Conservation (phyloP, 2,888 invertebrate species). For the Luperina nickerlii region DNA sequence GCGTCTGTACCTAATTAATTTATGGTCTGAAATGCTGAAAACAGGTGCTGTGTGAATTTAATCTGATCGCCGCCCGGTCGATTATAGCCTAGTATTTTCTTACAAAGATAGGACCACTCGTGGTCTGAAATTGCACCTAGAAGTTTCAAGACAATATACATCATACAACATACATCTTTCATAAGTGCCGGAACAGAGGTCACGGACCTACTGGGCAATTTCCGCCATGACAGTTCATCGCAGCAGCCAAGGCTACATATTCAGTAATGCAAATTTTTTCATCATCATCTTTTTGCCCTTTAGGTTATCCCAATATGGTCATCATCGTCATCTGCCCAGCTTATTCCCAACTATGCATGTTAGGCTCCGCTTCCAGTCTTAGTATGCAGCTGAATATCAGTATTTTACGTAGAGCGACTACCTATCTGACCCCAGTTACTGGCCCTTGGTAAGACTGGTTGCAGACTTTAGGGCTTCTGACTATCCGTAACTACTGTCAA, state of each 20-base stretch:
- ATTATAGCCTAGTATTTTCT: no score
- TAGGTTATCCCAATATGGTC: background rate
- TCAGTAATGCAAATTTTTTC: background rate
- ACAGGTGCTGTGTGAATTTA: background rate
- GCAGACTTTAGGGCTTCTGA: no score
- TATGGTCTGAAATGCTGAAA: background rate
- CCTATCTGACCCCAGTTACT: background rate
- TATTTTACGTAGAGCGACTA: no score
- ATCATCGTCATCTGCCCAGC: background rate
- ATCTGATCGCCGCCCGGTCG: no score
- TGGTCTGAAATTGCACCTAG: no score
- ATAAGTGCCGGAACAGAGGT: background rate
- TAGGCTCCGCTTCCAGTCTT: background rate
- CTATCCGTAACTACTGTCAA: no score
- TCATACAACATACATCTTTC: background rate
- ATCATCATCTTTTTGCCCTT: background rate
- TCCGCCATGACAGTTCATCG: background rate
- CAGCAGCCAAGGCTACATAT: background rate
- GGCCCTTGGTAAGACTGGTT: background rate
- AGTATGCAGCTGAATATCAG: background rate
- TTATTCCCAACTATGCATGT: background rate
- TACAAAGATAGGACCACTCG: no score
- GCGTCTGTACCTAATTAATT: no score
- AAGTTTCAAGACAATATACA: no score
- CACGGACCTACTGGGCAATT: background rate